These are phyloP conservation scores for Nematostella vectensis DNA, from an alignment of 92 coral and sea anemone species.

Conservation along the genomic window DNA sequence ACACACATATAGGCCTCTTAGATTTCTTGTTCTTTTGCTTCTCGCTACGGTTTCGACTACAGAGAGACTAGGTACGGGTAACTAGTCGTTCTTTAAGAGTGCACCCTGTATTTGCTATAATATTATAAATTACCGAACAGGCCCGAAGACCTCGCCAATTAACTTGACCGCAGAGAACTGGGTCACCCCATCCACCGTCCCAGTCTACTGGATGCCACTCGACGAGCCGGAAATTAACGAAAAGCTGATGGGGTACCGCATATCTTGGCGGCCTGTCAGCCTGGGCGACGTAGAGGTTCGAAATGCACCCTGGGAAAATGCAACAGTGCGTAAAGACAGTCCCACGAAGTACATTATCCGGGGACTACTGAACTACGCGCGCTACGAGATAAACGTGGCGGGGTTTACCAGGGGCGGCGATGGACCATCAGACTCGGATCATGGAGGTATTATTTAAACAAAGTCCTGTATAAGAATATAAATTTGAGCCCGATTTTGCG, in stretches of 20 bases:
- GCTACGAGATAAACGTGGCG: slow-evolving; percentile 49
- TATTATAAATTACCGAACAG: slow-evolving; percentile 30
- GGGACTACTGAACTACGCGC: slow-evolving; percentile 32
- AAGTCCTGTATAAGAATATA: too few species aligned
- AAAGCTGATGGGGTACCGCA: slow-evolving; percentile 55
- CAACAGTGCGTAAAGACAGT: slow-evolving; percentile 44
- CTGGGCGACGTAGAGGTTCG: too few species aligned
- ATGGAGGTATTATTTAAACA: too few species aligned
- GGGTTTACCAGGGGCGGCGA: slow-evolving; percentile 59
- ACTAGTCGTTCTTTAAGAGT: too few species aligned
- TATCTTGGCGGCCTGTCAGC: slow-evolving; percentile 52
- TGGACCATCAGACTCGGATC: slow-evolving; percentile 46
- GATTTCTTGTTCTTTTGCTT: too few species aligned
- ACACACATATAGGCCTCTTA: too few species aligned
- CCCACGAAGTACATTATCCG: slow-evolving; percentile 15
- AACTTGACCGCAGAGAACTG: slow-evolving; percentile 46
- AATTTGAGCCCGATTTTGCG: too few species aligned
- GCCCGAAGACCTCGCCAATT: slow-evolving; percentile 43
- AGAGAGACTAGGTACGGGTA: too few species aligned
- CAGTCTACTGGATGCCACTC: slow-evolving; percentile 54
- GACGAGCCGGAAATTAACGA: slow-evolving; percentile 30
- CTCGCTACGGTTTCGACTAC: too few species aligned
- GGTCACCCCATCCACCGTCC: slow-evolving; percentile 51
- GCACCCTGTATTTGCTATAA: too few species aligned
- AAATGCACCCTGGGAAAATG: slow-evolving; percentile 35